Conservation (phyloP, 2,113 vertebrate genomes). For the crab-eating macaque (Macaca fascicularis) region T2T-MFA8v1.1 NC_088386.1:112524001-112524500, state of each 20-base stretch:
- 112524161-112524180: neutral
- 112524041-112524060: neutral
- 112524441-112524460: neutral
- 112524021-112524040: neutral
- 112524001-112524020: neutral
- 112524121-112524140: neutral
- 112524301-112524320: neutral
- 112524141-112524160: neutral
- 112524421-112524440: neutral
- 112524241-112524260: neutral
- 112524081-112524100: neutral
- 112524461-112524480: neutral
- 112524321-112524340: fast-evolving
- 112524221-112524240: neutral
- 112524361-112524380: neutral
- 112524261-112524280: neutral
- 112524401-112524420: neutral
- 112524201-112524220: neutral
- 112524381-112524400: neutral
- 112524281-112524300: neutral
- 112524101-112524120: neutral
- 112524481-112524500: neutral
- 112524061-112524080: neutral
- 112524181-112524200: neutral
- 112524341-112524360: neutral